Conservation (phyloP, 2,888 invertebrate species). For the Ecdyonurus torrentis region DNA sequence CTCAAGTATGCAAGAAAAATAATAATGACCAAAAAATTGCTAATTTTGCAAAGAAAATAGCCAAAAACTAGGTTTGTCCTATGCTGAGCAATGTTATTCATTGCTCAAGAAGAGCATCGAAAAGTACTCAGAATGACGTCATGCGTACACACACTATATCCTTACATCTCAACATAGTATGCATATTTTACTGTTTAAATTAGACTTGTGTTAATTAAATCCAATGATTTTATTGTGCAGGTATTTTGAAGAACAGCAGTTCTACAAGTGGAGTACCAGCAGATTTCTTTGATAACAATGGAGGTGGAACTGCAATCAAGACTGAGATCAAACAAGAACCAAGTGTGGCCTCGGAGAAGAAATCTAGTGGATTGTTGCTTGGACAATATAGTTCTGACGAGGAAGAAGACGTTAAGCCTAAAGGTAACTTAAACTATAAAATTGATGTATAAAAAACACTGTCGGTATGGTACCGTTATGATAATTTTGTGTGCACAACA, state of each 20-base stretch:
- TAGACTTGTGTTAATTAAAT: neutral
- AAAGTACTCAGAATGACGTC: too few relatives aligned
- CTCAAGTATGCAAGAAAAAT: too few relatives aligned
- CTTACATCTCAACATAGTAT: neutral
- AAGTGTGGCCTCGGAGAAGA: too few relatives aligned
- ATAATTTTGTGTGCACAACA: too few relatives aligned
- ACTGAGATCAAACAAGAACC: constrained; percentile 6
- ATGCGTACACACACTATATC: too few relatives aligned
- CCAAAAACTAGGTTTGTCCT: too few relatives aligned
- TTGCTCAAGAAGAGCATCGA: too few relatives aligned
- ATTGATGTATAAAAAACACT: too few relatives aligned
- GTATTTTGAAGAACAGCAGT: constrained; percentile 43
- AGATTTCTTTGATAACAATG: constrained; percentile 31
- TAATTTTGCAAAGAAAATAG: too few relatives aligned
- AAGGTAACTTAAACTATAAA: neutral
- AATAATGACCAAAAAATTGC: too few relatives aligned
- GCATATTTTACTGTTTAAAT: neutral
- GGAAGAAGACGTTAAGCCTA: neutral
- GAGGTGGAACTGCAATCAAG: constrained; percentile 1
- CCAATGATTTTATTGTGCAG: constrained; percentile 12
- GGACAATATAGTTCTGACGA: neutral
- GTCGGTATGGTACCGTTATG: too few relatives aligned
- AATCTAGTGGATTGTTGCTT: neutral
- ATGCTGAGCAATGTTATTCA: too few relatives aligned
- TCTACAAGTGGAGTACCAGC: constrained; percentile 23